phyloP scores from a whole-genome alignment of 2,113 vertebrate species.

The Neomonachus schauinslandi region DNA sequence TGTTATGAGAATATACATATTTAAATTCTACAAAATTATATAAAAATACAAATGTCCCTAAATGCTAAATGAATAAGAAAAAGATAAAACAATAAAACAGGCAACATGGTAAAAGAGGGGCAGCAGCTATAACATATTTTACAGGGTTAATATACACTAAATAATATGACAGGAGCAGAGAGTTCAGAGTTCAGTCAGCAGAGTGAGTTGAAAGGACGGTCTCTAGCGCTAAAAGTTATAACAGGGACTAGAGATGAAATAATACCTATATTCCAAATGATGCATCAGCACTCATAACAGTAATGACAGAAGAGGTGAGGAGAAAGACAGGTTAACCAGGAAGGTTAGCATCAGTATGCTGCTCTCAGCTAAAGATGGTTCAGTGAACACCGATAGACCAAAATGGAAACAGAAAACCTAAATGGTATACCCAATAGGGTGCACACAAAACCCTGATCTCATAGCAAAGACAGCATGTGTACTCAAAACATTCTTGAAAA shows the following conservation, averaged over 20 bases:
- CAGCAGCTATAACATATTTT: background rate
- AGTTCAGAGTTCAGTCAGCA: background rate
- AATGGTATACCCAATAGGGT: fast-evolving
- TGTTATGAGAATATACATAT: too few relatives aligned
- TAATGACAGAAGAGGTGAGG: fast-evolving
- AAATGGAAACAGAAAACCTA: background rate
- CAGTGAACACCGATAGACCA: fast-evolving
- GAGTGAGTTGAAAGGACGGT: background rate
- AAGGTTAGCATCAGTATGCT: fast-evolving
- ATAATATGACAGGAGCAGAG: background rate
- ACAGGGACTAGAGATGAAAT: fast-evolving
- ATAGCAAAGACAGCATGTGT: fast-evolving
- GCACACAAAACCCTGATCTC: fast-evolving
- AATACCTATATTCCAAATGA: fast-evolving
- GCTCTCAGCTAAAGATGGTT: fast-evolving
- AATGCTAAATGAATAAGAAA: background rate
- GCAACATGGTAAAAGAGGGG: background rate
- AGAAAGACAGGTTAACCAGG: background rate
- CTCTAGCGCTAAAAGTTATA: fast-evolving
- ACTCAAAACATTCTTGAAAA: background rate
- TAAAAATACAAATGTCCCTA: background rate
- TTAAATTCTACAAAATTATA: too few relatives aligned
- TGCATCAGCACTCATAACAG: fast-evolving
- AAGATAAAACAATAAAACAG: background rate
- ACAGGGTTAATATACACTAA: background rate